Base-by-base conservation (phyloP, 2,797 vertebrate species). In the Botia almorhae region DNA sequence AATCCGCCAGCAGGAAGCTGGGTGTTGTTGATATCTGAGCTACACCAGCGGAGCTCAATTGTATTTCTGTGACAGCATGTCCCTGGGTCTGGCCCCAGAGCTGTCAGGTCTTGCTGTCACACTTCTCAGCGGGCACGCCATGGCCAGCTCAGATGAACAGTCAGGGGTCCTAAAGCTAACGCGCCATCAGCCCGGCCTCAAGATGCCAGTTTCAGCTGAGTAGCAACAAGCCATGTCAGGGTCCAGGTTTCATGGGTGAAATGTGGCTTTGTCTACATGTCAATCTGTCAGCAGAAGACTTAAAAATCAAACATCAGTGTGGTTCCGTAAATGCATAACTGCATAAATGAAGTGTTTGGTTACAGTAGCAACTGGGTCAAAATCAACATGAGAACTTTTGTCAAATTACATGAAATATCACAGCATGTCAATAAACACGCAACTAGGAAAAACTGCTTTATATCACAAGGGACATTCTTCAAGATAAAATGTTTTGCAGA, bases 61-160 rank as follows among this genome's bases (percentile, higher is more conserved):
- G 89, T 94, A 60, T 82, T 21, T 19, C 56, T 2, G 74, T 93
- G 92, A 94, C 93, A 93, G 91, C 83, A 72, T 79, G 88, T 93
- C 89, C 91, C 89, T 88, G 89, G 90, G 91, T 91, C 89, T 87
- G 92, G 92, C 92, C 93, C 89, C 89, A 84, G 88, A 91, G 86
- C 92, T 93, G 94, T 93, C 94, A 93, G 91, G 87, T 92, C 87
- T 84, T 85, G 81, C 91, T 92, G 93, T 93, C 92, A 93, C 93
- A 93, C 91, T 91, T 90, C 91, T 91, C 91, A 84, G 88, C 88
- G 89, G 91, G 93, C 92, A 88, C 82, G 89, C 82, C 88, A 85
- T n/a, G 84, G 91, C 82, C 86, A 88, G 85, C 89, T 90, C 91
- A 90, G 72, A 2, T 85, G 69, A 91, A 88, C 91, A 91, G 91